Percentiles rank a stretch among this genome's conserved stretches.
These are phyloP conservation scores for Drosophila subsilvestris DNA, from an alignment of 2,888 invertebrate genomes.

Conservation along the genomic window DNA sequence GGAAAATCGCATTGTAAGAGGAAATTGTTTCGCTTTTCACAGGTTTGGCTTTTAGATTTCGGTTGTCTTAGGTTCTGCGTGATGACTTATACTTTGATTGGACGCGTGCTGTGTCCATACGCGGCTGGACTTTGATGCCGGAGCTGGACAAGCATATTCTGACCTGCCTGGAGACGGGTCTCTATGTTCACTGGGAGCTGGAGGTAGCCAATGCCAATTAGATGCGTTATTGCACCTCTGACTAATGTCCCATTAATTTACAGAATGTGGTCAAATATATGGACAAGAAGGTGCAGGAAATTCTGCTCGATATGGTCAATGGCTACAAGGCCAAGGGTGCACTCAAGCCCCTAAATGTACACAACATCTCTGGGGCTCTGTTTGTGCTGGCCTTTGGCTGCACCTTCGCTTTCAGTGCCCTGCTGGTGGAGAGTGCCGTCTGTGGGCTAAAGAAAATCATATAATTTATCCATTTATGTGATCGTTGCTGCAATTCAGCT, in stretches of 20 bases:
- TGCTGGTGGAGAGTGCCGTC: constrained; percentile 65
- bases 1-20: constrained; percentile 75
- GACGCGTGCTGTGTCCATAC: constrained; percentile 80
- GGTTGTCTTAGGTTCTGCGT: constrained; percentile 67
- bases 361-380: constrained; percentile 81
- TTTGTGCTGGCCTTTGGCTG: constrained; percentile 78
- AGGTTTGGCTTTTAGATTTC: no score
- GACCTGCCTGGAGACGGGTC: constrained; percentile 78
- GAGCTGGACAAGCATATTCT: constrained; percentile 75
- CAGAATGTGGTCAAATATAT: constrained; percentile 63
- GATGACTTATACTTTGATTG: constrained; percentile 83
- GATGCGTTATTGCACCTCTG: background rate
- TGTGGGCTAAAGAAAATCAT: constrained; percentile 18
- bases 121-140: constrained; percentile 82
- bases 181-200: constrained; percentile 81
- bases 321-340: constrained; percentile 68
- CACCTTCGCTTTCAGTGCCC: constrained; percentile 59
- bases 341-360: constrained; percentile 72
- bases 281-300: constrained; percentile 75
- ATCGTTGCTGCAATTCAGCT: constrained; percentile 15
- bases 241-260: background rate
- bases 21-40: background rate
- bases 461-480: constrained; percentile 35
- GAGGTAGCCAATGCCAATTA: constrained; percentile 54
- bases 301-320: constrained; percentile 64